Percentiles rank a stretch among this genome's conserved stretches.
phyloP scores from a whole-genome alignment of 2,113 vertebrate genomes.

The Caranx melampygus region DNA sequence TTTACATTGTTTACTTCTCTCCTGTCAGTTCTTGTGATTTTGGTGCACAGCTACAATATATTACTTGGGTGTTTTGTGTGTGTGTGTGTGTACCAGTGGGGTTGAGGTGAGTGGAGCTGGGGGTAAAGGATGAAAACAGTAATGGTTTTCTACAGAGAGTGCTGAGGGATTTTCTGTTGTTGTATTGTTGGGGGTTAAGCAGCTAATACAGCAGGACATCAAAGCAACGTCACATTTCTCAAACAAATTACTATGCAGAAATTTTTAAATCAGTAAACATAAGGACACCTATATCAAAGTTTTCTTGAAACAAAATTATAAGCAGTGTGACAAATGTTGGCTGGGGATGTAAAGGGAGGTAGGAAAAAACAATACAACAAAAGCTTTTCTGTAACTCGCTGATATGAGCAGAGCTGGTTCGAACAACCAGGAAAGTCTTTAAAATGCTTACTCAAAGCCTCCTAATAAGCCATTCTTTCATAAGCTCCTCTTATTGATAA shows the following conservation, averaged over 20 bases:
- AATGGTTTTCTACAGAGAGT: slow-evolving; percentile 45
- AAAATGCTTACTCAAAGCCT: slow-evolving; percentile 32
- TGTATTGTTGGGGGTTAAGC: slow-evolving; percentile 23
- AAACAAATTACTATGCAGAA: slow-evolving; percentile 7
- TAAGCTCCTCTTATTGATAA: slow-evolving; percentile 37
- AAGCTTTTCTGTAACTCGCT: slow-evolving; percentile 22
- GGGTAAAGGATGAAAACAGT: slow-evolving; percentile 38
- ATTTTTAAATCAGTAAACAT: slow-evolving; percentile 24
- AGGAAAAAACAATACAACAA: slow-evolving; percentile 25
- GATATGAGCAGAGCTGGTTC: slow-evolving; percentile 50
- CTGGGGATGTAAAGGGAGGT: not conserved
- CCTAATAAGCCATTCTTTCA: slow-evolving; percentile 29
- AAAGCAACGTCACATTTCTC: slow-evolving; percentile 30
- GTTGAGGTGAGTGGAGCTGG: slow-evolving; percentile 10
- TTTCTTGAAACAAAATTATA: slow-evolving; percentile 17
- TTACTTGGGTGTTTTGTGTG: slow-evolving; percentile 11
- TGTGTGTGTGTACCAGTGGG: not conserved
- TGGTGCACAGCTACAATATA: slow-evolving; percentile 30
- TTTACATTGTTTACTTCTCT: slow-evolving; percentile 19
- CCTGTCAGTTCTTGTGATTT: slow-evolving; percentile 2
- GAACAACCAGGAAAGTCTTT: slow-evolving; percentile 46
- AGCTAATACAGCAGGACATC: slow-evolving; percentile 30
- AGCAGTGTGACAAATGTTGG: slow-evolving; percentile 26
- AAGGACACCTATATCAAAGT: slow-evolving; percentile 31
- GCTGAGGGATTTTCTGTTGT: slow-evolving; percentile 38